Conservation (phyloP, 2,113 vertebrate species). For the Malurus elegans region DNA sequence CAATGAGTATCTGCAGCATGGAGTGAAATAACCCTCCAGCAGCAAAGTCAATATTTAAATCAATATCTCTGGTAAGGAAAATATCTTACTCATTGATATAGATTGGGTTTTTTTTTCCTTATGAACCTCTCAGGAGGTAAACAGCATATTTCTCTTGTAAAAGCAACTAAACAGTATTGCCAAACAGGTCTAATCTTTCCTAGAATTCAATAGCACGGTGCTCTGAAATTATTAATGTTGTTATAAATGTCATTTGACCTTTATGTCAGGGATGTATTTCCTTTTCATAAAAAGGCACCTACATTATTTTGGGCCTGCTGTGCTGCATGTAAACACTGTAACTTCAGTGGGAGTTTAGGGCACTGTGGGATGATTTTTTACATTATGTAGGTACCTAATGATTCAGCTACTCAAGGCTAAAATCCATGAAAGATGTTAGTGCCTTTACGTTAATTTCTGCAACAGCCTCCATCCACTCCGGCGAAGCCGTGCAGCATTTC, state of each 20-base stretch:
- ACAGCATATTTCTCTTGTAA: conserved; percentile 34
- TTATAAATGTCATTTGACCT: conserved; percentile 44
- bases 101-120: conserved; percentile 65
- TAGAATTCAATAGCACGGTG: conserved; percentile 14
- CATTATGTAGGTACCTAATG: not conserved
- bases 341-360: not conserved
- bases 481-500: not conserved
- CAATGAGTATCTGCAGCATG: conserved; percentile 21
- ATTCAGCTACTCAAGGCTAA: conserved; percentile 3
- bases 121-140: conserved; percentile 60
- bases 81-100: conserved; percentile 67
- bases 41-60: conserved; percentile 66
- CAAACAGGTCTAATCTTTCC: conserved; percentile 33
- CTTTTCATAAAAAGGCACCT: not conserved
- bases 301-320: not conserved
- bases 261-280: not conserved
- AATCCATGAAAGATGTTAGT: not conserved
- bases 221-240: conserved; percentile 50
- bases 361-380: not conserved
- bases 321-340: not conserved
- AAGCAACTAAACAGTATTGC: conserved; percentile 27
- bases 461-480: not conserved
- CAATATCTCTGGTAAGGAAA: conserved; percentile 70
- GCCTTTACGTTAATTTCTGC: not conserved
- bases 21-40: conserved; percentile 52